These are phyloP conservation scores for Siniperca knerii DNA, from an alignment of 2,113 vertebrate species.

Conservation along the genomic window DNA sequence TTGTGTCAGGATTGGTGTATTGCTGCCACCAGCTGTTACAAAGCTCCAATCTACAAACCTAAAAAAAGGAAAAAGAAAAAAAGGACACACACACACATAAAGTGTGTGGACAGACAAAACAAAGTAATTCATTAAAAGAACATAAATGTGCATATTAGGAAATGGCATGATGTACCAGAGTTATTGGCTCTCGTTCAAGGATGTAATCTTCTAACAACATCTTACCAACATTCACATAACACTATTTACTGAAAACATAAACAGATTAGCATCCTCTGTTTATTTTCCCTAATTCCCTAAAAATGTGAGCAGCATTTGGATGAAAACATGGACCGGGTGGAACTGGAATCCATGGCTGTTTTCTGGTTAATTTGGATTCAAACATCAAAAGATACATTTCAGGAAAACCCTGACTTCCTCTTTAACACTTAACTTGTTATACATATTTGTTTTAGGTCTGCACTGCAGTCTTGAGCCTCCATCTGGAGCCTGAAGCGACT, in stretches of 20 bases:
- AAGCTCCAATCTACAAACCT: not conserved
- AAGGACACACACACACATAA: not conserved
- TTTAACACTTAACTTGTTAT: not conserved
- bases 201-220: not conserved
- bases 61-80: no score
- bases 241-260: not conserved
- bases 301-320: not conserved
- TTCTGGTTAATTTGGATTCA: not conserved
- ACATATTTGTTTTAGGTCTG: not conserved
- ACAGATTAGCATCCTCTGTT: not conserved
- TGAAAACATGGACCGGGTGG: not conserved
- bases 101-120: not conserved
- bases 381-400: not conserved
- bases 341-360: not conserved
- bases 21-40: not conserved
- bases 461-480: constrained; percentile 13
- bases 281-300: not conserved
- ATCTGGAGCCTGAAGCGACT: constrained; percentile 25
- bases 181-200: not conserved
- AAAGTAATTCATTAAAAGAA: not conserved
- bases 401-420: not conserved
- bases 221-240: not conserved
- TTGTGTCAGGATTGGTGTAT: not conserved
- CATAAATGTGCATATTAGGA: no score
- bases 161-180: no score